Base-by-base conservation (phyloP, 2,888 invertebrate genomes). In the Hesperia comma region DNA sequence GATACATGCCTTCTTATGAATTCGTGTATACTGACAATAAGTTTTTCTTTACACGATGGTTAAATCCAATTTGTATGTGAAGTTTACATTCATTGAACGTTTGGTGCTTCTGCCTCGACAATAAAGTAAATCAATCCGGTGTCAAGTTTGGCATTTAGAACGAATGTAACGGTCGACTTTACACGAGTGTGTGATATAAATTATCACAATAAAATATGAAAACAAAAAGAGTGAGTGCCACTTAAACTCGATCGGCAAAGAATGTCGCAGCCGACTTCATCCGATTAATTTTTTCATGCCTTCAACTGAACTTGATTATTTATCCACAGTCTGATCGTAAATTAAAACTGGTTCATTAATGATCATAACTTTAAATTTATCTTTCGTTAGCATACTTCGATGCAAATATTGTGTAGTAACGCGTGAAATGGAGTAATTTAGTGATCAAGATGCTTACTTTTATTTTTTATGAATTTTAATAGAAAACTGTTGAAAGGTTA, bases 331-430 rank as follows among this genome's bases (percentile, higher is more conserved):
- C 79, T 79, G 80, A 84, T 85, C 85, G 81, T 88, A 89, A 87
- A 86, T 87, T 84, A 83, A 85, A 86, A 85, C 88, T 81, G 81
- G 87, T 87, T 85, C 86, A 86, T 87, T 88, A 88, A 86, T 85
- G 86, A 83, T 84, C 85, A 88, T 86, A 87, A 87, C 83, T 87
- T 84, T 83, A 80, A 87, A 86, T 86, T 85, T 85, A 87, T 86
- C 75, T 78, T 80, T 78, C 74, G 79, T 82, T 80, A 72, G 77
- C 73, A 76, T 75, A 81, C 79, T 77, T 81, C 77, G 76, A 81
- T 57, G 67, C 67, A 67, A 67, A 67, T 67, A 67, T 62, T 67
- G 49, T 61, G 61, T 62, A 62, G 61, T 61, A 60, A 61, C 75
- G 80, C 79, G 81, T 78, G 80, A 84, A 81, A 77, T 75, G 73